phyloP scores from a whole-genome alignment of 2,797 vertebrate genomes.

The Florisuga fusca region DNA sequence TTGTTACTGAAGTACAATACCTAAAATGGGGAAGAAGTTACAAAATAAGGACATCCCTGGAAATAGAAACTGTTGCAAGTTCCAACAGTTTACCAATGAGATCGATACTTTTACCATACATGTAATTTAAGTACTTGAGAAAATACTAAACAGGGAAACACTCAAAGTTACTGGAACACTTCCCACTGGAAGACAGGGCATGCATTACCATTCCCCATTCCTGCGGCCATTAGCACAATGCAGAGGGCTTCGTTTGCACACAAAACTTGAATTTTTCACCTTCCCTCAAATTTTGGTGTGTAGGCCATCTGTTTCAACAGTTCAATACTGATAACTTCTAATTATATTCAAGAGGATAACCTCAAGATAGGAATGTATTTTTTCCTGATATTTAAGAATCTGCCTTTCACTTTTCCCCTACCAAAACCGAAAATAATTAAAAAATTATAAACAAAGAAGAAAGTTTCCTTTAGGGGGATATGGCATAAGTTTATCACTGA shows the following conservation, averaged over 20 bases:
- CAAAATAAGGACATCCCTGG: background rate
- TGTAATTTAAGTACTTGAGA: background rate
- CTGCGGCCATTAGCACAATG: background rate
- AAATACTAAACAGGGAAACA: background rate
- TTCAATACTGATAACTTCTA: background rate
- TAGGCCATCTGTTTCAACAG: background rate
- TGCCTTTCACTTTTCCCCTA: background rate
- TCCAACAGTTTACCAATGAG: background rate
- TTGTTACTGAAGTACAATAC: conserved; percentile 87
- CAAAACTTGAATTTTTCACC: background rate
- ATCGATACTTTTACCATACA: background rate
- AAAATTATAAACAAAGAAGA: no score
- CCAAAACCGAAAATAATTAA: background rate
- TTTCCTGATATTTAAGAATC: background rate
- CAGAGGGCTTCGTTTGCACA: background rate
- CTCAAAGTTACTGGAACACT: background rate
- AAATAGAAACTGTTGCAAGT: background rate
- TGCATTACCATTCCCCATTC: background rate
- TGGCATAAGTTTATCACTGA: background rate
- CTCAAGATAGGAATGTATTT: background rate
- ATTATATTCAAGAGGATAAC: background rate
- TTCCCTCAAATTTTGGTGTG: background rate
- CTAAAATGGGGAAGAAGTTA: conserved; percentile 73
- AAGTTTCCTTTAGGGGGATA: background rate
- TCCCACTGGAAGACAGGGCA: background rate